Conservation (phyloP, 2,113 vertebrate species). For the Lutjanus erythropterus region DNA sequence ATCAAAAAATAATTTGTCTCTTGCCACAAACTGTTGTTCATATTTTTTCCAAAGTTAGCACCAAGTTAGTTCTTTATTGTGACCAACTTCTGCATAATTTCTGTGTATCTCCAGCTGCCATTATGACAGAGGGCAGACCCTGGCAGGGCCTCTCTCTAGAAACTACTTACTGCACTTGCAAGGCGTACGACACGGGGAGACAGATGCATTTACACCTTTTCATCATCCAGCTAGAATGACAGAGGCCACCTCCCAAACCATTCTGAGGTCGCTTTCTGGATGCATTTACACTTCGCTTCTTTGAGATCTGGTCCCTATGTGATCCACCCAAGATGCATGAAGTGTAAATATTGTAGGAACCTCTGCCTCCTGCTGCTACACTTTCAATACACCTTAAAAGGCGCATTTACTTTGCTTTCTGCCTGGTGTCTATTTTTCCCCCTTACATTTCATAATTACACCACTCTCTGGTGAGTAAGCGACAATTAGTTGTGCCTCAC, state of each 20-base stretch:
- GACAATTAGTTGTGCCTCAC: slow-evolving; percentile 43
- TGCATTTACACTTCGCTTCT: not conserved
- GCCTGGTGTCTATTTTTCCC: slow-evolving; percentile 28
- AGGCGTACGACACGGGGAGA: not conserved
- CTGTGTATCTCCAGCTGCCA: not conserved
- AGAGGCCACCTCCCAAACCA: not conserved
- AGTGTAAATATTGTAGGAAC: not conserved
- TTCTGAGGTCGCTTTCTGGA: not conserved
- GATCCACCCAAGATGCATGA: not conserved
- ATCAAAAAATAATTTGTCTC: no score
- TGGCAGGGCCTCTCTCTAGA: not conserved
- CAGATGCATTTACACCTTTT: not conserved
- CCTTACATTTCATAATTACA: slow-evolving; percentile 23
- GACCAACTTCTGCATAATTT: not conserved
- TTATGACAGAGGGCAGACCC: not conserved
- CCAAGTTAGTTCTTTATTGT: no score
- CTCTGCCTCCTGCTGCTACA: slow-evolving; percentile 6
- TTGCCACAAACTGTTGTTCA: no score
- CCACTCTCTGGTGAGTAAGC: slow-evolving; percentile 28
- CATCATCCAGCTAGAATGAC: not conserved
- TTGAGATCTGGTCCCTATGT: not conserved
- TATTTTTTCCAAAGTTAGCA: no score
- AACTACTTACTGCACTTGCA: not conserved
- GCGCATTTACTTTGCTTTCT: not conserved
- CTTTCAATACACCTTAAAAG: not conserved